Base-by-base conservation (phyloP, 2,797 vertebrate species). In the Microcaecilia unicolor region DNA sequence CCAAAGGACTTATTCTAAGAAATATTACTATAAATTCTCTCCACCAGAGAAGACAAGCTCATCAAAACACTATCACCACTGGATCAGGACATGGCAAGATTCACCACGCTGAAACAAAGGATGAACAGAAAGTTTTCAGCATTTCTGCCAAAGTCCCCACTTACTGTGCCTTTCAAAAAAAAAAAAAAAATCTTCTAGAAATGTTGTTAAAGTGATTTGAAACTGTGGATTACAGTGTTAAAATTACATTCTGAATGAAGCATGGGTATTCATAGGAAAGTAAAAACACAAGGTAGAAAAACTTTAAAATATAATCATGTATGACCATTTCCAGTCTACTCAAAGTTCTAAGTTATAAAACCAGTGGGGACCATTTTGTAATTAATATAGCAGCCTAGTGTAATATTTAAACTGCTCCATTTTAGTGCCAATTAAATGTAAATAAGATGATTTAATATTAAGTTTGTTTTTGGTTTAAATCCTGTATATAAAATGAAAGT, bases 1-100 rank as follows among this genome's bases (percentile, higher is more conserved):
- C 74, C 94, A 96, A 80, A 91, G 82, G 84, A 80, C 72, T 61
- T 92, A 86, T 45, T 70, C 81, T 53, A 84, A 84, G 76, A 88
- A 81, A 72, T 88, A 89, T 65, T 86, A 89, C 67, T 65, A 87
- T 69, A 81, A 88, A 70, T 59, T 86, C 69, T 71, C 81, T 79
- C 73, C 76, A 55, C 71, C 83, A 55, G 76, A 85, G 83, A 84
- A 76, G 63, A 82, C 76, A 51, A 80, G 82, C 49, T 51, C 75
- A 1, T 76, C 57, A 19, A 75, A 85, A 58, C 84, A 82, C 32
- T 78, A 77, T 21, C 88, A 90, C 54, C 85, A 64, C 61, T 90
- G 86, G 82, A 78, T 81, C 52, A 81, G 75, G 55, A 86, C 75
- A 17, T 72, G 79, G 55, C 82, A 81, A 55, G 64, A 70, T 56